These are phyloP conservation scores for Dinomys branickii DNA, from an alignment of 2,113 vertebrate genomes.

Conservation along the genomic window DNA sequence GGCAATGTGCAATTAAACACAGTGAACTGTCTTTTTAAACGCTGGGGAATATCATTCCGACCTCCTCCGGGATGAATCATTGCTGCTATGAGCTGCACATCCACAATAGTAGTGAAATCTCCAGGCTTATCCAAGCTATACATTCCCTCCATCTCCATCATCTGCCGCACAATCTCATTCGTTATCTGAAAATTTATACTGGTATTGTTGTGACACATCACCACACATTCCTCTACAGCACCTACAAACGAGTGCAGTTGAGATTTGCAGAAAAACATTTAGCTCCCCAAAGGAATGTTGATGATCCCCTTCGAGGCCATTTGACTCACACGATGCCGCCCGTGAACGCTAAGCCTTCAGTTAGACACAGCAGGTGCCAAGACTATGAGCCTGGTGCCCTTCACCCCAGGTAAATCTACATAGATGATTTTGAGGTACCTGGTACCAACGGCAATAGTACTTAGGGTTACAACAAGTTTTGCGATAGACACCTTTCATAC, in stretches of 20 bases:
- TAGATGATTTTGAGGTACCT: background rate
- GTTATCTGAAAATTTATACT: slow-evolving; percentile 85
- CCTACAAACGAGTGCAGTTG: background rate
- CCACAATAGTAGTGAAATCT: slow-evolving; percentile 88
- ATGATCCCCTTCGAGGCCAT: background rate
- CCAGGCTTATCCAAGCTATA: slow-evolving; percentile 90
- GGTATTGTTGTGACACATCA: slow-evolving; percentile 32
- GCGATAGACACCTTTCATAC: background rate
- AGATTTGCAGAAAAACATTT: background rate
- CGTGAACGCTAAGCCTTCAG: background rate
- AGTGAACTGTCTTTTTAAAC: slow-evolving; percentile 88
- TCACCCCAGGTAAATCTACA: background rate
- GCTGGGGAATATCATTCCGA: slow-evolving; percentile 89
- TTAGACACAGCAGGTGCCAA: background rate
- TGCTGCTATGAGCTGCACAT: slow-evolving; percentile 88
- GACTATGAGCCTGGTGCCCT: background rate
- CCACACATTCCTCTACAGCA: background rate
- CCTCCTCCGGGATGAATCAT: slow-evolving; percentile 91
- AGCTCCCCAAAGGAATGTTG: background rate
- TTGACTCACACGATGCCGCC: background rate
- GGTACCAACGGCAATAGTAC: background rate
- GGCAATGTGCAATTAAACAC: slow-evolving; percentile 90
- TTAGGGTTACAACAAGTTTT: background rate
- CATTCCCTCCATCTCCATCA: slow-evolving; percentile 91
- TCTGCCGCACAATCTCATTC: slow-evolving; percentile 90